Evolutionary conservation across 2,797 vertebrate species (phyloP), one percentile per base, ranked within the genome.

Genomic region (Morelia viridis): DNA sequence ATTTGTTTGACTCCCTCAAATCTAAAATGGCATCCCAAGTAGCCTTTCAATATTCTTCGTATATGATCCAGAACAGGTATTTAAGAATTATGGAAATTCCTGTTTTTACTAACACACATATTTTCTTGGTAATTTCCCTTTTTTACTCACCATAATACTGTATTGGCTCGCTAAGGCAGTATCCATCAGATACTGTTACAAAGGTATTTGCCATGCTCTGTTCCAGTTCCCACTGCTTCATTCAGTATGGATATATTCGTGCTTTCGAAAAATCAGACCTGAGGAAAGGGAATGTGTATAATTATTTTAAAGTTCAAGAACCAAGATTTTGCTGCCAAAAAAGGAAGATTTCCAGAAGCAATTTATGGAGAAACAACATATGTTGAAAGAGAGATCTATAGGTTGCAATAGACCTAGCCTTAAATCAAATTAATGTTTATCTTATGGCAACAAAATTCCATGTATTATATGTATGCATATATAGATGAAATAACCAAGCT

Each of bases 81-180:
- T 90, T 85, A 65, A 65, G 46, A 85, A 19, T 15, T 56, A 17
- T 50, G 28, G 9, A 90, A 53, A 89, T 46, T 62, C 60, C 26
- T 13, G 58, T 56, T 90, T 62, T 50, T 19, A 90, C 41, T 53
- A 11, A 24, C 2, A 62, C 3, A 64, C 4, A 24, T 41, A 24
- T 60, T 92, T 92, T 57, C 85, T 65, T n/a, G 4, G 24, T 5
- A 6, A 0, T 7, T 31, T n/a, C 12, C 0, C 56, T 84, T 90
- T 92, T 88, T 94, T 84, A 93, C 98, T 98, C 97, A 99, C 99
- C 98, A 0, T 98, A 99, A 95, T 98, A 98, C 95, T 98, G 98
- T 13, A 98, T 95, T 11, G 97, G 97, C 92, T 99, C 99, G 19
- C 98, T 94, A 64, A 98, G 97, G 95, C 98, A 97, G 92, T 98